Evolutionary conservation across 2,113 vertebrate species (phyloP).

Genomic region (Ceratotherium simum): DNA sequence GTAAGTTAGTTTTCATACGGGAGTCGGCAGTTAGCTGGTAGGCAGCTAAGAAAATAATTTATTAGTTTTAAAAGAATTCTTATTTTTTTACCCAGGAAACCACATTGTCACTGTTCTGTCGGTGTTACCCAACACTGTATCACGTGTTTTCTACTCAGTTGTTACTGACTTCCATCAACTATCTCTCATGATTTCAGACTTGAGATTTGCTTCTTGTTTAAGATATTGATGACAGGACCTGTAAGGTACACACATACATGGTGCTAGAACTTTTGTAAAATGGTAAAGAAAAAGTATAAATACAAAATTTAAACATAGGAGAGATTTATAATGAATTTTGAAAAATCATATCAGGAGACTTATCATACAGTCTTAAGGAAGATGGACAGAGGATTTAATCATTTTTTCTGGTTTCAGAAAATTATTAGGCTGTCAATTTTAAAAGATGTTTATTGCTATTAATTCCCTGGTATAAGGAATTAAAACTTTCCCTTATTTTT

Average conservation of each 20-base stretch:
- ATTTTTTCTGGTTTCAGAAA: constrained; percentile 14
- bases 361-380: constrained; percentile 13
- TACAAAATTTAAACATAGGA: background rate
- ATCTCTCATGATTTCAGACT: background rate
- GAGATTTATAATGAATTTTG: constrained; percentile 32
- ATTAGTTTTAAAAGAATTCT: background rate
- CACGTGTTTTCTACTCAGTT: background rate
- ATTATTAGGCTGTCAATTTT: background rate
- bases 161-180: background rate
- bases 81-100: background rate
- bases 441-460: background rate
- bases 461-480: background rate
- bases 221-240: background rate
- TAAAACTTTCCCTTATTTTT: constrained; percentile 34
- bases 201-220: constrained; percentile 31
- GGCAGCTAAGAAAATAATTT: background rate
- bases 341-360: background rate
- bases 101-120: background rate
- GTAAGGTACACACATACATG: background rate
- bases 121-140: background rate
- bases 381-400: background rate
- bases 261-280: background rate
- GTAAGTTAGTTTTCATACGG: background rate
- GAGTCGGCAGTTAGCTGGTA: background rate
- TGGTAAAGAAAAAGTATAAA: background rate